Evolutionary conservation across 2,113 vertebrate species (phyloP).

Genomic region (Rousettus leschenaultii): DNA sequence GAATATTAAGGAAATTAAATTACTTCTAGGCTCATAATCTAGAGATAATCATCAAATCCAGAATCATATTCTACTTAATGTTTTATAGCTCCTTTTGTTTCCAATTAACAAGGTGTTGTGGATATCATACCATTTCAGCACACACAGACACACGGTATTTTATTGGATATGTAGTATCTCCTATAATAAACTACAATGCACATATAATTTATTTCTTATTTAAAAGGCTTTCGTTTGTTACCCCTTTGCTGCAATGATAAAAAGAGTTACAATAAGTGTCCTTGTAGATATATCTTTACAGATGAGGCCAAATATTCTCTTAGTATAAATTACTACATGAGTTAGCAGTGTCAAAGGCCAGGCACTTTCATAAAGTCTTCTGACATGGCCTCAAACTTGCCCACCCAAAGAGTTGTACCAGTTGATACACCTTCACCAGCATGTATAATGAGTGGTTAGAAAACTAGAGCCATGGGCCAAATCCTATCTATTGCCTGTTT

Average conservation of each 20-base stretch:
- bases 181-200: not conserved
- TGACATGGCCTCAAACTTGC: not conserved
- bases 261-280: not conserved
- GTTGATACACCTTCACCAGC: not conserved
- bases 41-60: not conserved
- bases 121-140: not conserved
- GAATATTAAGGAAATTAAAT: not conserved
- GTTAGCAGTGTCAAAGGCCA: not conserved
- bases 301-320: not conserved
- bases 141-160: not conserved
- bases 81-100: not conserved
- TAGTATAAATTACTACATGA: not conserved
- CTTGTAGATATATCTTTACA: not conserved
- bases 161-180: not conserved
- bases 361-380: not conserved
- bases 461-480: not conserved
- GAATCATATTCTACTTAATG: not conserved
- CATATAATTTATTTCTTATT: not conserved
- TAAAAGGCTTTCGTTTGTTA: not conserved
- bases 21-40: not conserved
- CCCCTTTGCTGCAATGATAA: not conserved
- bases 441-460: not conserved
- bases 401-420: not conserved
- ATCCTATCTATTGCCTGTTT: not conserved
- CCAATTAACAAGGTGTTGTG: not conserved